Conservation (phyloP, 2,888 invertebrate species). For the Epiblema foenella region DNA sequence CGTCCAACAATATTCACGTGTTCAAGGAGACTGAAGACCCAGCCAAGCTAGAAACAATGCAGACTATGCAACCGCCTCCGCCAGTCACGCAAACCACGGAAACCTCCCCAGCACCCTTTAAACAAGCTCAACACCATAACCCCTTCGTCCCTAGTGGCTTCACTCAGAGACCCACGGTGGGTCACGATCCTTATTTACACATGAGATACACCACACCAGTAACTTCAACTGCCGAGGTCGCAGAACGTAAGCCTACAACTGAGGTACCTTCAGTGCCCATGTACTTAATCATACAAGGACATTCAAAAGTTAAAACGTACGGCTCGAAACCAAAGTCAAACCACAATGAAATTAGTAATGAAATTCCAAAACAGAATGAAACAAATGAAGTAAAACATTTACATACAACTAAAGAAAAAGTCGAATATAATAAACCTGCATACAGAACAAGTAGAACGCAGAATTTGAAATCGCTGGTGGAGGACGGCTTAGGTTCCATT, state of each 20-base stretch:
- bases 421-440: conserved; percentile 59
- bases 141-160: conserved; percentile 57
- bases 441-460: conserved; percentile 67
- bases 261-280: conserved; percentile 86
- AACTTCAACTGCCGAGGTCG: conserved; percentile 67
- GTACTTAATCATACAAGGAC: conserved; percentile 93
- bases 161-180: conserved; percentile 58
- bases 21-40: conserved; percentile 67
- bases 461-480: conserved; percentile 71
- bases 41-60: conserved; percentile 81
- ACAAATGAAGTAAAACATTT: conserved; percentile 85
- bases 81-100: conserved; percentile 64
- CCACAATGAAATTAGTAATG: conserved; percentile 74
- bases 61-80: conserved; percentile 86
- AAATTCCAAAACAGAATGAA: conserved; percentile 80
- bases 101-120: conserved; percentile 54
- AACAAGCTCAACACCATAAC: conserved; percentile 61
- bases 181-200: conserved; percentile 75
- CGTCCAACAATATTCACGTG: conserved; percentile 74
- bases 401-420: conserved; percentile 75
- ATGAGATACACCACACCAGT: conserved; percentile 80
- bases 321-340: conserved; percentile 84
- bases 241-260: conserved; percentile 60
- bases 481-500: conserved; percentile 77
- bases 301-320: conserved; percentile 94